Base-by-base conservation (phyloP, 2,888 invertebrate species). In the Eilema depressum region DNA sequence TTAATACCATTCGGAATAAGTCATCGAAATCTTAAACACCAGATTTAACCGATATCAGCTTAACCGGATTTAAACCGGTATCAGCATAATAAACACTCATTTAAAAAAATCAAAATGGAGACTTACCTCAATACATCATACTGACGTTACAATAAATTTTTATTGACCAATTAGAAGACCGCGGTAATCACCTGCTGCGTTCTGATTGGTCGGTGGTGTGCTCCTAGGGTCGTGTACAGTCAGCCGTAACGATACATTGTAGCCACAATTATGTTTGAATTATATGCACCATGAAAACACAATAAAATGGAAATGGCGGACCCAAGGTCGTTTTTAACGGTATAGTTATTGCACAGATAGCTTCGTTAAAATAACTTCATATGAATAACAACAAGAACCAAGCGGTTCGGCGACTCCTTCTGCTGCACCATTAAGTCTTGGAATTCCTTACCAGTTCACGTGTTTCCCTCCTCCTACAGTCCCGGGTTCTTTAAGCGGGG, bases 231-330 rank as follows among this genome's bases (percentile, higher is more conserved):
- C 76, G 81, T 80, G 81, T 78, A 72, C 72, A 65, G 69, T 73
- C 78, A 73, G 78, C 67, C 68, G 69, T 83, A 78, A 74, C 47
- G 66, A 72, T 78, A 87, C 88, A 85, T 81, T 88, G 88, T 88
- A 75, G 66, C 69, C 71, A 71, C 75, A 83, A 86, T 87, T 85
- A 88, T 76, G 71, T 76, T 75, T 78, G 28, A 78, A 82, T 81
- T 41, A 86, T 82, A 76, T 75, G 68, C 73, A 80, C 75, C 85
- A 80, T 86, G 85, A 85, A 86, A 85, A 81, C 64, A 75, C 69
- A 70, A 72, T 81, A 78, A 85, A 83, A 64, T 69, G n/a, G 66
- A 73, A 84, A 80, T 76, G 72, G 66, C 59, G 68, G 74, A 72
- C 71, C 69, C 81, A 85, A 87, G 85, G 88, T 80, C 83, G 75